A percentile compares a stretch with the other conserved stretches of the same genome.
phyloP scores from a whole-genome alignment of 2,888 invertebrate species.

The Conomelus anceps region DNA sequence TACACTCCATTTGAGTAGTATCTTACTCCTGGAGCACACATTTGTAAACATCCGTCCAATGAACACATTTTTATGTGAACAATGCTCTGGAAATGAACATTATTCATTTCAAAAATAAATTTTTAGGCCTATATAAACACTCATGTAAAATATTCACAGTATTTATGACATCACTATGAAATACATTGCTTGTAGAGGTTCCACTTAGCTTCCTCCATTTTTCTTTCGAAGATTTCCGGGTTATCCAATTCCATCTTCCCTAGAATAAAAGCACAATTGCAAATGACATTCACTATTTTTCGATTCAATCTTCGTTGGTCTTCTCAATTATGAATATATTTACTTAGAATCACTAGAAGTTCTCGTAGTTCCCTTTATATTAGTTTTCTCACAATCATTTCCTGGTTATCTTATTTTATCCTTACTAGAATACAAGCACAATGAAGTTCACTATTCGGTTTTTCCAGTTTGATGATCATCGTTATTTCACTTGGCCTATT shows the following conservation, averaged over 20 bases:
- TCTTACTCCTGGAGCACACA: not conserved
- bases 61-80: too few species aligned
- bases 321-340: too few species aligned
- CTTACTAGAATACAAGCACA: not conserved
- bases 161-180: not conserved
- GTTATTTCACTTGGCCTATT: too few species aligned
- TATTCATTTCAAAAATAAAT: not conserved
- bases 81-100: too few species aligned
- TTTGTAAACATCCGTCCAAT: too few species aligned
- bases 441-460: not conserved
- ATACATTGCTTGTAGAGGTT: not conserved
- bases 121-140: too few species aligned
- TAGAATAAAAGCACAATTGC: too few species aligned
- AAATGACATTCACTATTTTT: too few species aligned
- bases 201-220: not conserved
- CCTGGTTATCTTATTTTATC: too few species aligned
- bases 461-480: not conserved
- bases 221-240: not conserved
- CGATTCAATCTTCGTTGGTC: too few species aligned
- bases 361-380: too few species aligned
- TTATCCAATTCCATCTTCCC: not conserved
- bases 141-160: not conserved
- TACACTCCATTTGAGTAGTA: not conserved
- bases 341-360: not conserved
- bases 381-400: too few species aligned